Base-by-base conservation (phyloP, 2,113 vertebrate species). In the Alectura lathami region DNA sequence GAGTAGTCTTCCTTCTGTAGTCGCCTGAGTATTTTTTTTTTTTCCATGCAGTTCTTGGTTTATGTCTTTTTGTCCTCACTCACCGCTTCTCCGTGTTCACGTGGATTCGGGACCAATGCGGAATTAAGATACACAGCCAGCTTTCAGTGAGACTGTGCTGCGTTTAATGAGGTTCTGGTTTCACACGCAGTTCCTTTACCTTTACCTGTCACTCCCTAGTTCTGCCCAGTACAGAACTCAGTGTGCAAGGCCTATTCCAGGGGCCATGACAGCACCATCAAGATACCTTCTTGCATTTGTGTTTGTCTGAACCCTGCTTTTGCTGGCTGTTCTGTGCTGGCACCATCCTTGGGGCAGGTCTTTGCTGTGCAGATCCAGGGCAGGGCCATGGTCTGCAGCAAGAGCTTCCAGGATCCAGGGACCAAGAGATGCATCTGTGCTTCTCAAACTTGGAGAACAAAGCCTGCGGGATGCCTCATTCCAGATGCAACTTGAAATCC, bases 321-420 rank as follows among this genome's bases (percentile, higher is more conserved):
- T 24, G 4, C 47, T 48, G 23, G 20, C 20, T 26, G 32, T 43
- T 69, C 63, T 60, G 47, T 1, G 0, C 34, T 3, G 32, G 48
- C 27, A 45, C 13, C 8, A 38, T 32, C 34, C 48, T 59, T 42
- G 57, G 56, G 43, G 38, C 57, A 67, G 66, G 36, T 6, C 47
- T 88, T 53, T 32, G 29, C 30, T 27, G 0, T 7, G 29, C 27
- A 21, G 34, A 8, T 62, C 43, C 40, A 2, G 17, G 29, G 48
- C 48, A 17, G 64, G 50, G 7, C 40, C 2, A 0, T 3, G 32
- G 43, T n/a, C 23, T 0, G 0, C 32, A 17, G 22, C 0, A 16
- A 30, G 30, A 17, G 10, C 59, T 67, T 78, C 23, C 23, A 30
- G 60, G 42, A 22, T 13, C 5, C 15, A 36, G 32, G 2, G 6